phyloP scores from a whole-genome alignment of 37 sponge, comb jelly and placozoan genomes.

The Chondrilla cf. caribensis region DNA sequence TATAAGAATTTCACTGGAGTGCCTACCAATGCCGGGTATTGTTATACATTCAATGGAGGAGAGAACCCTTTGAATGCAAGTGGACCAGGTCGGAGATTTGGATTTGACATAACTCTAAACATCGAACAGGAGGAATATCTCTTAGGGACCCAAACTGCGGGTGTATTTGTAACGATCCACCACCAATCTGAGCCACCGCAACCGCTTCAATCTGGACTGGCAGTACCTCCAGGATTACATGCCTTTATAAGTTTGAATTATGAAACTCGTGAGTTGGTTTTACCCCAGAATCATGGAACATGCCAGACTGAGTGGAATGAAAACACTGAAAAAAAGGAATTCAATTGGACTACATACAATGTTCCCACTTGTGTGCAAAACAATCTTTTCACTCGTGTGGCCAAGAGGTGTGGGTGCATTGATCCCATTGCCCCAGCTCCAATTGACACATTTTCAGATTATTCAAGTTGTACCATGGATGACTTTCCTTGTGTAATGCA shows the following conservation, averaged over 20 bases:
- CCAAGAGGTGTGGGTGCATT: neutral
- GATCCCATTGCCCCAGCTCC: neutral
- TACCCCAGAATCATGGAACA: neutral
- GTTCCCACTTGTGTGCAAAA: conserved; percentile 16
- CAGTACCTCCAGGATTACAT: conserved; percentile 2
- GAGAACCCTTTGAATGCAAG: neutral
- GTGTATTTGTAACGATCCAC: conserved; percentile 15
- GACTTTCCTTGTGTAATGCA: neutral
- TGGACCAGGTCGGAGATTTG: neutral
- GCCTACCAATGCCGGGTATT: neutral
- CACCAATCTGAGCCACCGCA: neutral
- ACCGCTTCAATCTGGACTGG: conserved; percentile 3
- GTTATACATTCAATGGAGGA: conserved; percentile 10
- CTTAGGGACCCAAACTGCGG: neutral
- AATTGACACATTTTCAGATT: neutral
- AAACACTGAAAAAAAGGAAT: neutral
- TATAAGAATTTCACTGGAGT: neutral
- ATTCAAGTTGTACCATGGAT: neutral
- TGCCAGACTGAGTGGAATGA: too few relatives aligned
- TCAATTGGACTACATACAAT: neutral
- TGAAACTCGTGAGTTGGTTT: neutral
- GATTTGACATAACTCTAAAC: neutral
- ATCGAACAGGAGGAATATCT: neutral
- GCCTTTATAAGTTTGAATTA: neutral
- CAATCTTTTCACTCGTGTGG: neutral